phyloP scores from a whole-genome alignment of 1,140 invertebrate genomes.

The Lordiphosa collinella region DNA sequence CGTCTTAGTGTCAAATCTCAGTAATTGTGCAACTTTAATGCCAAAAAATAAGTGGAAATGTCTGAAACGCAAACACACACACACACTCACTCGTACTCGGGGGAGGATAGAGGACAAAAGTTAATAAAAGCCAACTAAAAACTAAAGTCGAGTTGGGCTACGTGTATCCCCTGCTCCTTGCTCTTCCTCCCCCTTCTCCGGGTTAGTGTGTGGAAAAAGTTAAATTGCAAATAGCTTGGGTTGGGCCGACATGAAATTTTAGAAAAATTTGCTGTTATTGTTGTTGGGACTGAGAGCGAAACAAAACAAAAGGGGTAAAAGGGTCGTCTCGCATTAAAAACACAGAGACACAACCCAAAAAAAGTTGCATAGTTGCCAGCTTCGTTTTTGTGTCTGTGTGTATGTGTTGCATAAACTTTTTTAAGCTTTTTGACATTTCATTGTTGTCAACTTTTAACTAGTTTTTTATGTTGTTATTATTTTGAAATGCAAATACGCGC shows the following conservation, averaged over 20 bases:
- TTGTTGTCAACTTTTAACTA: slow-evolving; percentile 77
- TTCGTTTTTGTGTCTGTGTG: background rate
- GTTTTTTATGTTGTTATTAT: slow-evolving; percentile 70
- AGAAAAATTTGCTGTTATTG: slow-evolving; percentile 75
- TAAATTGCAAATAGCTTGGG: slow-evolving; percentile 75
- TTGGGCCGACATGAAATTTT: slow-evolving; percentile 62
- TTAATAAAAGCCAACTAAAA: slow-evolving; percentile 76
- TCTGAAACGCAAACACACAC: slow-evolving; percentile 13
- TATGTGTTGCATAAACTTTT: slow-evolving; percentile 44
- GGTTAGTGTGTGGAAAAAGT: slow-evolving; percentile 46
- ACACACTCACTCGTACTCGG: slow-evolving; percentile 5
- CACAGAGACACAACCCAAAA: slow-evolving; percentile 30
- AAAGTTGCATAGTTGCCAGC: slow-evolving; percentile 47
- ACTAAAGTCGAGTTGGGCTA: slow-evolving; percentile 63
- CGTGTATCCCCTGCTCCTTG: slow-evolving; percentile 57
- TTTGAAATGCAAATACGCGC: slow-evolving; percentile 64
- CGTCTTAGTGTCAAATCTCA: slow-evolving; percentile 64
- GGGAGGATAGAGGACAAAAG: slow-evolving; percentile 42
- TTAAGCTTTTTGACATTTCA: slow-evolving; percentile 63
- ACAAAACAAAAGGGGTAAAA: slow-evolving; percentile 58
- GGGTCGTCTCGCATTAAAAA: slow-evolving; percentile 51
- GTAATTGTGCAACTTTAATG: slow-evolving; percentile 71
- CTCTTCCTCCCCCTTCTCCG: slow-evolving; percentile 9
- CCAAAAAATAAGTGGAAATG: slow-evolving; percentile 64
- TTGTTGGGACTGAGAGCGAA: slow-evolving; percentile 45